Evolutionary conservation across 2,888 invertebrate genomes (phyloP).

Genomic region (Amblyteles armatorius): DNA sequence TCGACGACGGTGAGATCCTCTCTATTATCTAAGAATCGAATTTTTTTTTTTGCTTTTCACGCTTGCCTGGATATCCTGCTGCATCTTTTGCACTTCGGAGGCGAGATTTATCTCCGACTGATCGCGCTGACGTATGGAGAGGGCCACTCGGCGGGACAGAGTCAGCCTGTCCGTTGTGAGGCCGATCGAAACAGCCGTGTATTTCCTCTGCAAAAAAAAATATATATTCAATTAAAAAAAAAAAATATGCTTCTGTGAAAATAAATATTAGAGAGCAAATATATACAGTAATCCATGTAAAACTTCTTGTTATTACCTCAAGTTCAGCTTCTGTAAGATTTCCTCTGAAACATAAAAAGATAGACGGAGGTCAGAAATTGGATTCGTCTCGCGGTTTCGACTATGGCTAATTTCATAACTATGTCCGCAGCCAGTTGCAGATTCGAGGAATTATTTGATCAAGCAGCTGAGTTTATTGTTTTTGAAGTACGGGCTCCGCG

Average conservation of each 20-base stretch:
- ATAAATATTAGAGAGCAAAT: not conserved
- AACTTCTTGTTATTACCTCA: constrained; percentile 75
- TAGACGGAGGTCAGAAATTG: constrained; percentile 34
- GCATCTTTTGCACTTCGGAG: constrained; percentile 79
- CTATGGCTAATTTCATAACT: not conserved
- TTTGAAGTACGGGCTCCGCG: constrained; percentile 17
- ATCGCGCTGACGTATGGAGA: constrained; percentile 81
- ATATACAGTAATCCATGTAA: not conserved
- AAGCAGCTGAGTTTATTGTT: constrained; percentile 58
- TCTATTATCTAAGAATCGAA: constrained; percentile 27
- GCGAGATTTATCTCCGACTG: constrained; percentile 81
- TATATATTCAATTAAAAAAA: not conserved
- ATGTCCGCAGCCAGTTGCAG: constrained; percentile 41
- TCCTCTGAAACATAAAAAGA: constrained; percentile 74
- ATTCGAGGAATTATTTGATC: constrained; percentile 62
- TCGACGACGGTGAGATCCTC: constrained; percentile 40
- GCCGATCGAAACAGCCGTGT: constrained; percentile 80
- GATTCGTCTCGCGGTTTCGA: not conserved
- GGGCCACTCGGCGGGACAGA: constrained; percentile 75
- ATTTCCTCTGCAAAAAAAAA: constrained; percentile 76
- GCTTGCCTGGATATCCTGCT: constrained; percentile 80
- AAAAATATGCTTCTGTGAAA: not conserved
- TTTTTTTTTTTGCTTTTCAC: constrained; percentile 16
- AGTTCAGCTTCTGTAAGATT: constrained; percentile 77
- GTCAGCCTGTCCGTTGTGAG: constrained; percentile 80